Conservation (phyloP, 1,140 invertebrate genomes). For the Ganaspis sp. region DNA sequence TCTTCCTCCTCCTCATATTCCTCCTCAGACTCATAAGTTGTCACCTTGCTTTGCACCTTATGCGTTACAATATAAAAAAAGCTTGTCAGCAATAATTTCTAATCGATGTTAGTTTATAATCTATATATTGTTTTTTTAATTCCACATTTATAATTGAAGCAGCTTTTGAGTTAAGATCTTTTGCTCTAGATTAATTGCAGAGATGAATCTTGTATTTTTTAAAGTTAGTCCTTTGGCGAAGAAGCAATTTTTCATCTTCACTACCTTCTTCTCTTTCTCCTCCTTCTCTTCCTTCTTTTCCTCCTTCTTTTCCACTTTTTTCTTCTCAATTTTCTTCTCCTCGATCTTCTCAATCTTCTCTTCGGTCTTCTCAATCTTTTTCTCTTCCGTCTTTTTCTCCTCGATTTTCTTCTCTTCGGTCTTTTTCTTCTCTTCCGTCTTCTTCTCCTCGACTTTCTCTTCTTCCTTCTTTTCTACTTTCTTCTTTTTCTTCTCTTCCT, state of each 20-base stretch:
- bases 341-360: conserved; percentile 60
- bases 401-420: conserved; percentile 67
- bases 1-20: conserved; percentile 72
- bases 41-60: conserved; percentile 66
- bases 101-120: conserved; percentile 13
- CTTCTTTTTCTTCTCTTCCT: conserved; percentile 69
- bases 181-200: background rate
- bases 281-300: conserved; percentile 62
- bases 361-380: conserved; percentile 63
- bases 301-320: conserved; percentile 60
- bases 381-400: conserved; percentile 68
- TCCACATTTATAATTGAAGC: background rate
- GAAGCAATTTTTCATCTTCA: conserved; percentile 65
- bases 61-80: conserved; percentile 37
- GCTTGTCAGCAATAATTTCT: background rate
- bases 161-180: background rate
- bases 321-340: conserved; percentile 73
- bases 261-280: conserved; percentile 55
- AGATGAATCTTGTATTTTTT: background rate
- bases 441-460: conserved; percentile 54
- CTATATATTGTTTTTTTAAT: background rate
- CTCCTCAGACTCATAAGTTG: conserved; percentile 59
- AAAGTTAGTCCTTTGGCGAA: conserved; percentile 37
- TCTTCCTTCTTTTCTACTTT: conserved; percentile 61
- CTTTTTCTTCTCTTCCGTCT: conserved; percentile 57